Evolutionary conservation across 2,113 vertebrate genomes (phyloP).

Genomic region (Daubentonia madagascariensis): DNA sequence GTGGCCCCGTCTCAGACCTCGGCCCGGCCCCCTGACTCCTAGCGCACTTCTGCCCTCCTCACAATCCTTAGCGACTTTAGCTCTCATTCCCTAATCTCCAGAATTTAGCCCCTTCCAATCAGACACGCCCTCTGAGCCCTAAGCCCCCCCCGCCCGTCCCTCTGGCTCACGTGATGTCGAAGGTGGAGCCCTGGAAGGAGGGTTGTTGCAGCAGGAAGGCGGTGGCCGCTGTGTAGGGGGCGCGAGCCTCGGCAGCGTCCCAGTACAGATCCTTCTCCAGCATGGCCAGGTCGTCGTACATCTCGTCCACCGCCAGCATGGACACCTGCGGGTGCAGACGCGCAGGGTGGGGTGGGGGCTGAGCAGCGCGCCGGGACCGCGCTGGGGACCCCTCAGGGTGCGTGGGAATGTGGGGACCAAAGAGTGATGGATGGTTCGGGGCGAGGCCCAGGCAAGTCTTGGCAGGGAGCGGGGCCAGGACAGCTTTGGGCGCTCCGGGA

Average conservation of each 20-base stretch:
- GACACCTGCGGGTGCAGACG: constrained; percentile 81
- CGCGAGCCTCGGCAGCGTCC: constrained; percentile 90
- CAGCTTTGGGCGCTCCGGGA: no score
- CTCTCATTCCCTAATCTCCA: background rate
- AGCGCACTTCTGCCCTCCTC: background rate
- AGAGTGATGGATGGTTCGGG: background rate
- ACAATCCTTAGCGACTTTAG: background rate
- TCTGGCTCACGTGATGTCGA: constrained; percentile 91
- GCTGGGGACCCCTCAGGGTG: background rate
- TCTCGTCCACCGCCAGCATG: constrained; percentile 95
- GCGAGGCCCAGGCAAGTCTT: background rate
- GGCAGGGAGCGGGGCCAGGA: background rate
- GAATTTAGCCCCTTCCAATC: background rate
- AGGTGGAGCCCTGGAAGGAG: constrained; percentile 94
- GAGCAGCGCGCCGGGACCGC: fast-evolving
- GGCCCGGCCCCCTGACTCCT: no score
- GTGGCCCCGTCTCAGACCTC: background rate
- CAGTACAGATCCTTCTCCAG: constrained; percentile 93
- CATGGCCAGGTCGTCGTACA: constrained; percentile 91
- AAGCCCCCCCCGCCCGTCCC: background rate
- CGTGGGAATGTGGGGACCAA: background rate
- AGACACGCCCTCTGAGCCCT: background rate
- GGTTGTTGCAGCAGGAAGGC: constrained; percentile 90
- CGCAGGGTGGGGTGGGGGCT: background rate
- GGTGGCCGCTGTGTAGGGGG: constrained; percentile 92